Conservation (phyloP, 2,888 invertebrate genomes). For the Artemia sp. region DNA sequence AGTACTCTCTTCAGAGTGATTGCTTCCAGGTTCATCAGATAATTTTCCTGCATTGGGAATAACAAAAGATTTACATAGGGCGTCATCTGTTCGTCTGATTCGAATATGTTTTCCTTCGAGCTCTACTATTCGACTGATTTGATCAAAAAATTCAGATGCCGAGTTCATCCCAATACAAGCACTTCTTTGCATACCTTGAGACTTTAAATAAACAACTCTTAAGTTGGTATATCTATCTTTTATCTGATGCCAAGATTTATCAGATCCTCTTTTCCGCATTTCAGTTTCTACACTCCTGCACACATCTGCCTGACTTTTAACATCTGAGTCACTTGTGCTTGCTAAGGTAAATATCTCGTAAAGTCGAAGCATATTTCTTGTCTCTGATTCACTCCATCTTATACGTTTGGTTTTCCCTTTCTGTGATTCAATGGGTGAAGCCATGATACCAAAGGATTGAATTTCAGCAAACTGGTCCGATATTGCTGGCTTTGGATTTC, state of each 20-base stretch:
- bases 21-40: not conserved
- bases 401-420: not conserved
- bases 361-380: not conserved
- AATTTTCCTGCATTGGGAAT: not conserved
- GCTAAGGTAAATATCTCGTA: slow-evolving; percentile 4
- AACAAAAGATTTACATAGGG: not conserved
- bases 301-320: slow-evolving; percentile 11
- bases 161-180: slow-evolving; percentile 2
- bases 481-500: not conserved
- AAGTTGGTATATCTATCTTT: not conserved
- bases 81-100: slow-evolving; percentile 10
- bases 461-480: slow-evolving; percentile 1
- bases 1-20: not conserved
- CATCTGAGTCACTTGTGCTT: not conserved
- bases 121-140: slow-evolving; percentile 8
- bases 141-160: slow-evolving; percentile 11
- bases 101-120: slow-evolving; percentile 1
- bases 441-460: slow-evolving; percentile 7
- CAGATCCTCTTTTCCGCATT: slow-evolving; percentile 10
- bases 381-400: slow-evolving; percentile 9
- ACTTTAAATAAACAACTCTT: not conserved
- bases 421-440: not conserved
- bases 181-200: slow-evolving; percentile 14
- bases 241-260: slow-evolving; percentile 11
- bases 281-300: slow-evolving; percentile 1